Conservation (phyloP, 1,140 invertebrate species). For the Streblospio benedicti region DNA sequence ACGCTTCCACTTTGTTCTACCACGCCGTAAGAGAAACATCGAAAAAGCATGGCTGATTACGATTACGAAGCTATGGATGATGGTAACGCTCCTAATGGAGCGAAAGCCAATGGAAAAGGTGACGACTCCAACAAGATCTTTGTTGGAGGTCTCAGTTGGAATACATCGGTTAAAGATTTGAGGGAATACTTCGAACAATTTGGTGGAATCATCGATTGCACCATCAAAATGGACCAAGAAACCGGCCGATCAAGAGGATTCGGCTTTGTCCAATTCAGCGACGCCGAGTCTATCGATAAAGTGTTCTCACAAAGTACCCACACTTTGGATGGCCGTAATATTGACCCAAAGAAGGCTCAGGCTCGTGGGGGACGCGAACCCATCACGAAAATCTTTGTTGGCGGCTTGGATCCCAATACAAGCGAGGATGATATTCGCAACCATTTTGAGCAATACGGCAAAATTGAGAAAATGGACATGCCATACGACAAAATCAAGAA, state of each 20-base stretch:
- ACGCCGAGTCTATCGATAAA: slow-evolving; percentile 52
- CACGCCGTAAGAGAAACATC: too few species aligned
- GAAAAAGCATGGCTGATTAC: too few species aligned
- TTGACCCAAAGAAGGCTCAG: not conserved
- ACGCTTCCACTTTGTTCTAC: too few species aligned
- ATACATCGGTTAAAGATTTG: slow-evolving; percentile 42
- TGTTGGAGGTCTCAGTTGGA: slow-evolving; percentile 32
- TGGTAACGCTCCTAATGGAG: too few species aligned
- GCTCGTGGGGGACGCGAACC: not conserved
- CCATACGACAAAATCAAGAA: not conserved
- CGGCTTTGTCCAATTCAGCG: slow-evolving; percentile 88
- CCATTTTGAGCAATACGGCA: not conserved
- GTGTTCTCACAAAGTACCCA: slow-evolving; percentile 6
- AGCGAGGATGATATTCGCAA: not conserved
- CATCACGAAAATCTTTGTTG: not conserved
- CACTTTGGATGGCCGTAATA: not conserved
- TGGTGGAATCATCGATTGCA: slow-evolving; percentile 89
- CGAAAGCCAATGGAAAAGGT: too few species aligned
- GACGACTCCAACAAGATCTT: slow-evolving; percentile 11
- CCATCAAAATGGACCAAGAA: slow-evolving; percentile 94
- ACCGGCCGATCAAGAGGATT: slow-evolving; percentile 84
- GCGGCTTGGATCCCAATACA: not conserved
- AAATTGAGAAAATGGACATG: not conserved
- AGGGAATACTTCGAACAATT: slow-evolving; percentile 51
- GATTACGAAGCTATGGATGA: too few species aligned